Evolutionary conservation across 2,888 invertebrate species (phyloP).

Genomic region (Anaspis maculata): DNA sequence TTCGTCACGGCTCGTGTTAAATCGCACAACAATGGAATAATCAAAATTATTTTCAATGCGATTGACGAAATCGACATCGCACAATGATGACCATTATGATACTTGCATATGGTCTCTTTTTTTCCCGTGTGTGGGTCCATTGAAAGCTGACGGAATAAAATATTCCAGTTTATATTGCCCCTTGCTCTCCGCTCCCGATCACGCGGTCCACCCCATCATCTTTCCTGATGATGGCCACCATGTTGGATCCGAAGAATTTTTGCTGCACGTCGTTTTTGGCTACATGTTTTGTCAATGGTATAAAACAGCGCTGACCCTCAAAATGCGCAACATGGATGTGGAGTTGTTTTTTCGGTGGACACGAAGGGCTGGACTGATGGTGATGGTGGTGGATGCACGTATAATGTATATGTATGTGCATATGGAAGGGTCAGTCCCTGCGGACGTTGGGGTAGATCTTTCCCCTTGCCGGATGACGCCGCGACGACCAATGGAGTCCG

Average conservation of each 20-base stretch:
- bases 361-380: neutral
- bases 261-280: too few species aligned
- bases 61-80: conserved; percentile 7
- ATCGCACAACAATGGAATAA: conserved; percentile 11
- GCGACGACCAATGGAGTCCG: conserved; percentile 22
- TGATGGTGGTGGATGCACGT: conserved; percentile 7
- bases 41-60: conserved; percentile 10
- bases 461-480: conserved; percentile 15
- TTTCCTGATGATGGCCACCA: too few species aligned
- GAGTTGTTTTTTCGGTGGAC: conserved; percentile 3
- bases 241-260: too few species aligned
- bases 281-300: too few species aligned
- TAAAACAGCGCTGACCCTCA: too few species aligned
- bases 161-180: conserved; percentile 2
- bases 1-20: too few species aligned
- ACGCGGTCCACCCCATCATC: too few species aligned
- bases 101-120: conserved; percentile 23
- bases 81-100: conserved; percentile 25
- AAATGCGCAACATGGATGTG: too few species aligned
- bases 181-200: conserved; percentile 6
- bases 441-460: conserved; percentile 23
- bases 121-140: conserved; percentile 26
- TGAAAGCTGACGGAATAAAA: conserved; percentile 9
- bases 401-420: too few species aligned
- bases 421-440: conserved; percentile 28